Evolutionary conservation across 1,140 invertebrate species (phyloP).

Genomic region (Plectus sambesii): DNA sequence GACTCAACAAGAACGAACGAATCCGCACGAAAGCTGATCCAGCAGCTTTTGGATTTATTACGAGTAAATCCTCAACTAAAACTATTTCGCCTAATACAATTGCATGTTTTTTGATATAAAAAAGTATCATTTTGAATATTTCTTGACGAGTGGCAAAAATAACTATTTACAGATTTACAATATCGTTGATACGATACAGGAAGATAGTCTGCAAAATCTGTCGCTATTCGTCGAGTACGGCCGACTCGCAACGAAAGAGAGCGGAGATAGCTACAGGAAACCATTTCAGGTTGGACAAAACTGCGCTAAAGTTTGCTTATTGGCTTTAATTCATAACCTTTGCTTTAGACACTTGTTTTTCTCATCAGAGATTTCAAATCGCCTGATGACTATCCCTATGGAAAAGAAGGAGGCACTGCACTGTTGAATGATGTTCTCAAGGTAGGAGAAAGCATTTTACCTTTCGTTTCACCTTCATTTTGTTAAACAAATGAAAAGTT

Average conservation of each 20-base stretch:
- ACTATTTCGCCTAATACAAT: no score
- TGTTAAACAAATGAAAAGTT: no score
- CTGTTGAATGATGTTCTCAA: constrained; percentile 30
- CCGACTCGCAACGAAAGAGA: constrained; percentile 73
- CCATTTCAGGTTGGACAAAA: constrained; percentile 66
- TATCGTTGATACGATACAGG: constrained; percentile 51
- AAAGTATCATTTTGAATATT: no score
- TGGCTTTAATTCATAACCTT: constrained; percentile 11
- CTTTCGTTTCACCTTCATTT: no score
- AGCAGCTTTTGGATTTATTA: no score
- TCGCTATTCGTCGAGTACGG: constrained; percentile 92
- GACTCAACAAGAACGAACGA: no score
- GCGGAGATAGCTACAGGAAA: constrained; percentile 55
- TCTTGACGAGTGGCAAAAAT: no score
- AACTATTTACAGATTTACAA: constrained; percentile 50
- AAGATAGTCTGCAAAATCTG: constrained; percentile 52
- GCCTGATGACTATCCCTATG: constrained; percentile 33
- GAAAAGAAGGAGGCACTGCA: constrained; percentile 31
- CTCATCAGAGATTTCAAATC: constrained; percentile 42
- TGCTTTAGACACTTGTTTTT: constrained; percentile 31
- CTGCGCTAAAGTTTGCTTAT: no score
- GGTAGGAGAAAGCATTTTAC: no score
- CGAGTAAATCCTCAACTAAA: no score
- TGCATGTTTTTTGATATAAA: no score
- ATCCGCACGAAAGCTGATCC: no score